These are phyloP conservation scores for Thermophis baileyi DNA, from an alignment of 2,113 vertebrate genomes.

Conservation along the genomic window DNA sequence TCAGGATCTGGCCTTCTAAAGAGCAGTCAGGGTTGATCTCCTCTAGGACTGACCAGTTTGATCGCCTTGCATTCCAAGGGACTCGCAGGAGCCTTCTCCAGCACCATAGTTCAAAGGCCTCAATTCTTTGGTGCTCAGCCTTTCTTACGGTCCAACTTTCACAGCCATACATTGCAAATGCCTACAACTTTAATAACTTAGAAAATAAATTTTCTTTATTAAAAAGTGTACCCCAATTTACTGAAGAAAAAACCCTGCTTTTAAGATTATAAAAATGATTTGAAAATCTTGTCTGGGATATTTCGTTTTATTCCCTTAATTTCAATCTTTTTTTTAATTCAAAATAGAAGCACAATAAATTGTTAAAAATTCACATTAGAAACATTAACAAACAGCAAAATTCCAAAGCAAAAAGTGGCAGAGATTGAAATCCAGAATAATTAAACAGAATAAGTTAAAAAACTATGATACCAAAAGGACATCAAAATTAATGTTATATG, in stretches of 20 bases:
- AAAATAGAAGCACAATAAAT: background rate
- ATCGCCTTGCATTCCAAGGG: too few species aligned
- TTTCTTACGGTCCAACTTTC: too few species aligned
- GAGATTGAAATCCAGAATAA: background rate
- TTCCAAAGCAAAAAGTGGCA: background rate
- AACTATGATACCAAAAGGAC: background rate
- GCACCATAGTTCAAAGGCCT: too few species aligned
- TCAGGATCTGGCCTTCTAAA: too few species aligned
- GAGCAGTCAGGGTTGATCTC: too few species aligned
- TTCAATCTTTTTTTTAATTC: background rate
- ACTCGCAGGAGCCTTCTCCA: too few species aligned
- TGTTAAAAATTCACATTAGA: background rate
- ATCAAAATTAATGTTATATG: background rate
- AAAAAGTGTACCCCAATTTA: background rate
- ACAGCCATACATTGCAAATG: background rate
- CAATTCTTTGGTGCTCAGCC: too few species aligned
- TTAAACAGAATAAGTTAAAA: background rate
- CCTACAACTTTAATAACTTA: background rate
- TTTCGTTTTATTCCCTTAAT: background rate
- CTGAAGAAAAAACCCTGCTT: background rate
- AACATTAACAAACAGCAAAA: background rate
- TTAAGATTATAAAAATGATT: background rate
- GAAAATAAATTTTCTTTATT: background rate
- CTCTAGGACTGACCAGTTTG: too few species aligned
- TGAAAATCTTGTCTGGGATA: background rate